Conservation (phyloP, 2,888 invertebrate genomes). For the Parasteatoda lunata region DNA sequence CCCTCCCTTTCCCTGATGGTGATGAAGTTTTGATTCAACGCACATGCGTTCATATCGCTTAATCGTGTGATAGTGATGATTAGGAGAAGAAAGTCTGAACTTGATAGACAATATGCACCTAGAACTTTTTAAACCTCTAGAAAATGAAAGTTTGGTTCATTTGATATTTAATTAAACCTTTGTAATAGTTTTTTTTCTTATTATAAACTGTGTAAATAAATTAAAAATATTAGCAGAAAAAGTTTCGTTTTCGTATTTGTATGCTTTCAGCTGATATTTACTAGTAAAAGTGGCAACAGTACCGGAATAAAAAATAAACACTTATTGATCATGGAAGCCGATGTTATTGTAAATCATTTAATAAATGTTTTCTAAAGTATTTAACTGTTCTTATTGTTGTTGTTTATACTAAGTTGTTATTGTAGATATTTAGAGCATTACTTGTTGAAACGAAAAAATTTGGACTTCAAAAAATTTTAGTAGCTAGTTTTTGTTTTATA, state of each 20-base stretch:
- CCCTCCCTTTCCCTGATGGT: too few species aligned
- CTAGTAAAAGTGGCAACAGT: constrained; percentile 25
- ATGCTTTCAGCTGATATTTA: neutral
- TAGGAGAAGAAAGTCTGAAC: too few species aligned
- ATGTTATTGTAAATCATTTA: constrained; percentile 57
- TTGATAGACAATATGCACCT: too few species aligned
- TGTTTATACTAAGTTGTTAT: constrained; percentile 26
- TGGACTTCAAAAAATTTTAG: constrained; percentile 11
- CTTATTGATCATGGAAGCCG: constrained; percentile 67
- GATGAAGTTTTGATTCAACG: too few species aligned
- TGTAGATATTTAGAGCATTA: constrained; percentile 29
- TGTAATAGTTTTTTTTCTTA: too few species aligned
- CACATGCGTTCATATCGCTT: too few species aligned
- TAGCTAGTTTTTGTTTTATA: constrained; percentile 6
- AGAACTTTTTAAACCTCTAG: too few species aligned
- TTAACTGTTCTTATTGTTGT: constrained; percentile 5
- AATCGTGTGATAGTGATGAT: too few species aligned
- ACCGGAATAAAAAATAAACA: constrained; percentile 64
- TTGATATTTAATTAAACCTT: too few species aligned
- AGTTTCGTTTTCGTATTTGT: neutral
- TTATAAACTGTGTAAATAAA: too few species aligned
- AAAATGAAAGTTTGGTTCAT: too few species aligned
- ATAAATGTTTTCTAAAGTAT: constrained; percentile 45
- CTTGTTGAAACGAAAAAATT: neutral
- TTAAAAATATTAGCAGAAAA: neutral